Evolutionary conservation across 2,888 invertebrate species (phyloP), one percentile per base, ranked within the genome.

Genomic region (Heliconius erato): DNA sequence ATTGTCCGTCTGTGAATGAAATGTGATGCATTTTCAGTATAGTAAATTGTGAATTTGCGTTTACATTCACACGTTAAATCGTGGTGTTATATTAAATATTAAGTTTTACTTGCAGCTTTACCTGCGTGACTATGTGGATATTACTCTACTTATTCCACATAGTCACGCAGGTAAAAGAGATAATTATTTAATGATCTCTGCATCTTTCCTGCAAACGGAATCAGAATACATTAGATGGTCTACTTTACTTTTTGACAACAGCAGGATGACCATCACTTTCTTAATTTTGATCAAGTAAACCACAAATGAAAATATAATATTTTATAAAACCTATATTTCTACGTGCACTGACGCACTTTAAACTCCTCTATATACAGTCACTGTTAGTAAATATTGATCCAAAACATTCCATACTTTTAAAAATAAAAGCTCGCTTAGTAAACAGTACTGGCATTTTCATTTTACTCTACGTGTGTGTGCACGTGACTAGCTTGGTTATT

Each of bases 401-500:
- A 16, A 28, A 65, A 26, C 76, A 59, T 76, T 63, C 74, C 68
- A 74, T 54, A 67, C 74, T 74, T 80, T 74, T 12, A 59, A 80
- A 80, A 76, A 80, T 40, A 76, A 76, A 40, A 76, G 44, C 83
- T 32, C 74, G 68, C 69, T 81, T 49, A 74, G 80, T 76, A 80
- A 84, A 65, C 74, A 77, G 69, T 79, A 59, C 44, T 54, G 74
- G 44, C 74, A 84, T 79, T 79, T 79, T 69, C 40, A 79, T 83
- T 84, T 79, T 76, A 76, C 59, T 79, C 49, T 59, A 67, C 78
- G 79, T 72, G 65, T 80, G 82, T 84, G 83, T 85, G 84, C 84
- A 85, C 86, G 87, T 86, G 86, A 88, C 87, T 85, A 84, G 85
- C 74, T 79, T 76, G 81, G 79, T 69, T 84, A 86, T 88, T 88